Percentiles rank a stretch among this genome's conserved stretches.
phyloP scores from a whole-genome alignment of 2,113 vertebrate species.

The Neotoma lepida region DNA sequence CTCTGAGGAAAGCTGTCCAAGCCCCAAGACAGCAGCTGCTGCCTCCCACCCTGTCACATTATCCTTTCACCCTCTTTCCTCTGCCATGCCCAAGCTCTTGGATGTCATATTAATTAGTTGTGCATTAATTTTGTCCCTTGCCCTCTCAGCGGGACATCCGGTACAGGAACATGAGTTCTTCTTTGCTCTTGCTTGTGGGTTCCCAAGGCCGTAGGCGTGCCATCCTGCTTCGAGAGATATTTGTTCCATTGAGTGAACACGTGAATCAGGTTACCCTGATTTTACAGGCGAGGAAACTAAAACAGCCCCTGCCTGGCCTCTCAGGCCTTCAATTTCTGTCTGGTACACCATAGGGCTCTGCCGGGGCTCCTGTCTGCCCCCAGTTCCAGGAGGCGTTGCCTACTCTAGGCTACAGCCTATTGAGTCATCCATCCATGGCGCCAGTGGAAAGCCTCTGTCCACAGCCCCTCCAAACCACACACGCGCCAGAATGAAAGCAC shows the following conservation, averaged over 20 bases:
- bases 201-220: background rate
- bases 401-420: background rate
- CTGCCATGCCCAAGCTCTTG: background rate
- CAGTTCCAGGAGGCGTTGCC: background rate
- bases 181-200: background rate
- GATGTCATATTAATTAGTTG: background rate
- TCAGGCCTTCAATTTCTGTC: background rate
- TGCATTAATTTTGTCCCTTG: background rate
- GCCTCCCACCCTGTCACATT: fast-evolving
- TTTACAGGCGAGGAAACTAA: background rate
- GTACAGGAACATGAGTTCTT: background rate
- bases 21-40: background rate
- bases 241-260: background rate
- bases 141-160: background rate
- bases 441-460: background rate
- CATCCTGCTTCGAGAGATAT: background rate
- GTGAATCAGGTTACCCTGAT: background rate
- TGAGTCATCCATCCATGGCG: fast-evolving
- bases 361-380: background rate
- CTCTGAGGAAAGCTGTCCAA: background rate
- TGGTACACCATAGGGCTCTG: fast-evolving
- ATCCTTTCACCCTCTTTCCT: background rate
- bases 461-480: too few species aligned
- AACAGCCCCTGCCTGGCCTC: background rate
- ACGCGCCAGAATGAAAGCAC: background rate